Base-by-base conservation (phyloP, 2,113 vertebrate genomes). In the Pomatostomus ruficeps region DNA sequence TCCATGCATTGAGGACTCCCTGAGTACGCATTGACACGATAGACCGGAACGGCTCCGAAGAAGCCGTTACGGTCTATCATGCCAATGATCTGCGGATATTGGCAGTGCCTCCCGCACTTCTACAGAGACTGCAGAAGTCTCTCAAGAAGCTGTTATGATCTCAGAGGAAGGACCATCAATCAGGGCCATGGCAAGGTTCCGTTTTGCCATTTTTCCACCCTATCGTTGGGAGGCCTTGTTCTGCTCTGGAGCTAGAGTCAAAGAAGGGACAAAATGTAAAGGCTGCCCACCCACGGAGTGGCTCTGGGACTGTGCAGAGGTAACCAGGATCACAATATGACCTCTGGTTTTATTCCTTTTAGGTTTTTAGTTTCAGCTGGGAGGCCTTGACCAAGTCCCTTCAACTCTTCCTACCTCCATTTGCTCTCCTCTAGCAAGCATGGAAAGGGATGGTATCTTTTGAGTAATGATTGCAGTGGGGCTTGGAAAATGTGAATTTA, bases 81-180 rank as follows among this genome's bases (percentile, higher is more conserved):
- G 97, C 97, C 98, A 97, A 97, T 97, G 98, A 98, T 98, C 97
- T 98, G 97, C 96, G n/a, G 97, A 98, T 98, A 97, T 98, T 98
- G 98, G 98, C 98, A 98, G 92, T 91, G 96, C 96, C 96, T 98
- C 97, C 97, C 75, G 96, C 97, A 96, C 96, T 96, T 97, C 96
- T 92, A 21, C 59, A 93, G 95, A 97, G 97, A 95, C 93, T 93
- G 93, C 49, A 79, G 93, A 96, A 92, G 94, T 97, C 97, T 98
- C 97, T 70, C 95, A 97, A 98, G 97, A 86, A 97, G 81, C 89
- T 63, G 52, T 85, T 88, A 85, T 91, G 95, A 95, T 97, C 57
- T 77, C 89, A 16, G 91, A 73, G 93, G 95, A 97, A 95, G 95
- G 75, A 8, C 78, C 91, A 90, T 95, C 92, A 57, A 76, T 73